Evolutionary conservation across 2,797 vertebrate species (phyloP).

Genomic region (Australoheros facetus): DNA sequence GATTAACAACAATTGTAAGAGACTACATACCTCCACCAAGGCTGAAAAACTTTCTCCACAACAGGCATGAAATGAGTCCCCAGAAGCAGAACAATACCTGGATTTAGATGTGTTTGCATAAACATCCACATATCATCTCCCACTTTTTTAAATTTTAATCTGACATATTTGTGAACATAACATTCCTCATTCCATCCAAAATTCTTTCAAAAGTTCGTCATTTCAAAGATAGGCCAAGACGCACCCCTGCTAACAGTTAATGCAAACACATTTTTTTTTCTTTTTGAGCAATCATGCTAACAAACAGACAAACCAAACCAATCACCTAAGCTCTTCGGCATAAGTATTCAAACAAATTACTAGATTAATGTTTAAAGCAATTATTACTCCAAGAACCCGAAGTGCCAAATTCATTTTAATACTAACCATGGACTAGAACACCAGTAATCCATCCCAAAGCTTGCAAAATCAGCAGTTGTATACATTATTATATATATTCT

Average conservation of each 20-base stretch:
- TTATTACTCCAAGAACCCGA: rapidly evolving
- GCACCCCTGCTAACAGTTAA: background rate
- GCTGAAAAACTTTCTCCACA: background rate
- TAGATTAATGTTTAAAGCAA: background rate
- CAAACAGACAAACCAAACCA: background rate
- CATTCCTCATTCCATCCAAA: background rate
- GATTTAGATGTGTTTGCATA: background rate
- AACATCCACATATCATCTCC: background rate
- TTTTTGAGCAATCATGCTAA: background rate
- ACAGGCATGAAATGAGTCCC: background rate
- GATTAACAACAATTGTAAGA: background rate
- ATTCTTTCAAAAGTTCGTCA: background rate
- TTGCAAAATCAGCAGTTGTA: background rate
- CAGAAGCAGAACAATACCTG: background rate
- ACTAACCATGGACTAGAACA: background rate
- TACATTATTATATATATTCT: background rate
- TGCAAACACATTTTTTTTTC: background rate
- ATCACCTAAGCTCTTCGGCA: background rate
- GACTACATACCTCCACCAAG: background rate
- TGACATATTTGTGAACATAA: background rate
- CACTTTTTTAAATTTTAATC: background rate
- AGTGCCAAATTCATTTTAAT: background rate
- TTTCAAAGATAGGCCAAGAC: background rate
- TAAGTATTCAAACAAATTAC: background rate
- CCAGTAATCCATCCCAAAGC: background rate